A percentile compares a stretch with the other conserved stretches of the same genome.
phyloP scores from a whole-genome alignment of 2,113 vertebrate genomes.

The Elanus axillaris region DNA sequence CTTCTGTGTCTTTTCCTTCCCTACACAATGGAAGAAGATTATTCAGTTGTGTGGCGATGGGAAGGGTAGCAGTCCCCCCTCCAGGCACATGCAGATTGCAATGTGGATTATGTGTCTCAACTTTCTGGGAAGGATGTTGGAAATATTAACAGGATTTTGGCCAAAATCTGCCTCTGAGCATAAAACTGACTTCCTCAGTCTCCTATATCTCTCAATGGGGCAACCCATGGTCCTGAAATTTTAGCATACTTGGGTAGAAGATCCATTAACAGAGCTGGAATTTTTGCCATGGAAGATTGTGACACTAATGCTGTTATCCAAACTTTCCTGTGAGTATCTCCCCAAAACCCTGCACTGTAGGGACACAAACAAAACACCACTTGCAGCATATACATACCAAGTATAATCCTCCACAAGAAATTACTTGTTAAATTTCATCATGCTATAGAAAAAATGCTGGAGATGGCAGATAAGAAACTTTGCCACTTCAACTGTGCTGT shows the following conservation, averaged over 20 bases:
- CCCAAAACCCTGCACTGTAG: not conserved
- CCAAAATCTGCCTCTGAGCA: not conserved
- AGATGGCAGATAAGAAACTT: not conserved
- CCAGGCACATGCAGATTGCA: not conserved
- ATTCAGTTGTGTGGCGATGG: accelerated
- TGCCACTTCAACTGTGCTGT: not conserved
- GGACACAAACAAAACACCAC: not conserved
- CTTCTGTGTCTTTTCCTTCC: not conserved
- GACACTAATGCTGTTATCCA: not conserved
- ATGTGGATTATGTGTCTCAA: accelerated
- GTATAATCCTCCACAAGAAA: not conserved
- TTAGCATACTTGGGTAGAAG: not conserved
- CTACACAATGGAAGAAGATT: not conserved
- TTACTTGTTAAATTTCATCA: not conserved
- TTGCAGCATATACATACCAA: not conserved
- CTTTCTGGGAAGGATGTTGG: not conserved
- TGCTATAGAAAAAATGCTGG: not conserved
- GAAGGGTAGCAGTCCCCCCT: not conserved
- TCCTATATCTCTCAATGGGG: not conserved
- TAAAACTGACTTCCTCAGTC: not conserved
- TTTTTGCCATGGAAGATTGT: not conserved
- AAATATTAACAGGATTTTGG: not conserved
- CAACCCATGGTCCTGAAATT: not conserved
- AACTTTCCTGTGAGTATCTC: not conserved
- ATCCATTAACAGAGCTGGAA: not conserved